Evolutionary conservation across 2,113 vertebrate species (phyloP).

Genomic region (Ailuropoda melanoleuca): DNA sequence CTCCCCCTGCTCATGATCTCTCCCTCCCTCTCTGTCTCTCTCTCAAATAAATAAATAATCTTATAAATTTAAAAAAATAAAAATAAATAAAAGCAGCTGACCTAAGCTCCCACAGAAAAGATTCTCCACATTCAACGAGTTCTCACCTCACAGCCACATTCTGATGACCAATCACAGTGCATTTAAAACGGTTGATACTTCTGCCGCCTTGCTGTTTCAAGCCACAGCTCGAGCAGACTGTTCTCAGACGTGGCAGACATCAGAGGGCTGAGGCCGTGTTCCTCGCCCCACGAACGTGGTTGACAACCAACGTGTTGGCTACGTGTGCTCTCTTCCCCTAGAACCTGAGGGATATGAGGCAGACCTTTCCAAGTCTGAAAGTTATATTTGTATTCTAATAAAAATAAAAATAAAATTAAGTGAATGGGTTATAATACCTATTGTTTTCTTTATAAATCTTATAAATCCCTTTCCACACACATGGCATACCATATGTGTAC

Average conservation of each 20-base stretch:
- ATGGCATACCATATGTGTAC: constrained; percentile 60
- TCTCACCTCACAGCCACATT: background rate
- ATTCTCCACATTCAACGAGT: background rate
- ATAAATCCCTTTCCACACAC: constrained; percentile 14
- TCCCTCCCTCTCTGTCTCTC: background rate
- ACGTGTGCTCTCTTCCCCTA: background rate
- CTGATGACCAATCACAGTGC: background rate
- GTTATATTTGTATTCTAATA: background rate
- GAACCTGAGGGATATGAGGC: background rate
- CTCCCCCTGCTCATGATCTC: background rate
- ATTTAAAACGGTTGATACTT: background rate
- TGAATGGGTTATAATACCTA: fast-evolving
- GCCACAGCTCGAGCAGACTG: constrained; percentile 73
- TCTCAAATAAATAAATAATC: background rate
- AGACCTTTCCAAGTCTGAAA: background rate
- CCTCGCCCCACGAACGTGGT: background rate
- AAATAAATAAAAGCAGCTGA: background rate
- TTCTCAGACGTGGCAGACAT: constrained; percentile 65
- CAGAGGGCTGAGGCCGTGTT: constrained; percentile 19
- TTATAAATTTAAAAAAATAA: background rate
- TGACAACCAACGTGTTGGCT: background rate
- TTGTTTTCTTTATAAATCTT: constrained; percentile 43
- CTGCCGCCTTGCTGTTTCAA: background rate
- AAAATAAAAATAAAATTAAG: background rate
- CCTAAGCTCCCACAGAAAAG: background rate